phyloP scores from a whole-genome alignment of 2,113 vertebrate genomes.

The Megaceryle torquata region DNA sequence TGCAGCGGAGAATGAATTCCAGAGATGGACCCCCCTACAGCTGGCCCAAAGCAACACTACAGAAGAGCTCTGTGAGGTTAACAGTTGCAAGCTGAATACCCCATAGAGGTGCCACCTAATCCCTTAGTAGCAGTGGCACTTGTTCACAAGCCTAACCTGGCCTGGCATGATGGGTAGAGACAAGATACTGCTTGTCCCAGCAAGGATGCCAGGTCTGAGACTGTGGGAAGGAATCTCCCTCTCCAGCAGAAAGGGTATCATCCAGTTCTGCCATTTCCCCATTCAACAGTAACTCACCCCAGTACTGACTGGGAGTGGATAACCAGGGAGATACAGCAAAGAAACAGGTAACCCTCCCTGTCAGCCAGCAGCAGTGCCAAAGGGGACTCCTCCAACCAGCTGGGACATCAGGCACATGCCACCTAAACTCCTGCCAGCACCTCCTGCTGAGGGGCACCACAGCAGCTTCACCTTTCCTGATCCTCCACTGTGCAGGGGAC shows the following conservation, averaged over 20 bases:
- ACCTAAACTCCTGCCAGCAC: background rate
- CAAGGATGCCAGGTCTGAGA: background rate
- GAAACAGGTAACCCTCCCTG: background rate
- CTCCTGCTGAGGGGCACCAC: fast-evolving
- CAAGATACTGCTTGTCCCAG: conserved; percentile 18
- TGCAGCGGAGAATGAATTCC: background rate
- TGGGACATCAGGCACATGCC: fast-evolving
- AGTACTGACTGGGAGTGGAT: background rate
- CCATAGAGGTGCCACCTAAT: background rate
- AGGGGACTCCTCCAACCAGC: background rate
- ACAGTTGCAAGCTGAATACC: fast-evolving
- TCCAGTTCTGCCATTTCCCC: background rate
- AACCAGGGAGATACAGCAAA: background rate
- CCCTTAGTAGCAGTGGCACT: background rate
- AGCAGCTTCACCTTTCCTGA: background rate
- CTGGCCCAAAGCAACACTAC: fast-evolving
- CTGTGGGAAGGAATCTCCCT: background rate
- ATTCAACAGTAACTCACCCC: background rate
- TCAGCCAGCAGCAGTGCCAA: background rate
- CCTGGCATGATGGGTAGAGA: background rate
- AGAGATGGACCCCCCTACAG: background rate
- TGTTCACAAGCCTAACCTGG: background rate
- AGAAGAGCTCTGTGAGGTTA: background rate
- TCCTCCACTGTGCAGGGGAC: background rate
- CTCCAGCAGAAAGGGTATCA: background rate